These are phyloP conservation scores for Desmodus rotundus DNA, from an alignment of 2,113 vertebrate genomes.

Conservation along the genomic window DNA sequence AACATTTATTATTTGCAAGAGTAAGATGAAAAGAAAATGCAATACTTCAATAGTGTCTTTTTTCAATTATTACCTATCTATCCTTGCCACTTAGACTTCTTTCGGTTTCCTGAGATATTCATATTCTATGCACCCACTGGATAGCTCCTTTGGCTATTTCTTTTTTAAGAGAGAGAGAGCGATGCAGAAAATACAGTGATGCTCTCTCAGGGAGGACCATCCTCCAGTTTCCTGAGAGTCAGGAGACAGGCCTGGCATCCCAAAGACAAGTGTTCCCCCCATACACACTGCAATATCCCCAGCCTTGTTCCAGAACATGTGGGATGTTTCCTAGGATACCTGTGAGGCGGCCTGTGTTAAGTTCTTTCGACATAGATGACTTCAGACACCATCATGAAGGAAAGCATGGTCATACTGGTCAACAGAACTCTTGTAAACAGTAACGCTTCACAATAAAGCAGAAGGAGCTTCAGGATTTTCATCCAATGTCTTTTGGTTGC, in stretches of 20 bases:
- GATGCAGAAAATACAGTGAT: background rate
- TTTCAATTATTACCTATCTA: background rate
- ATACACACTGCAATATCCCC: background rate
- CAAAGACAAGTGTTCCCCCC: background rate
- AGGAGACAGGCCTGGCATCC: background rate
- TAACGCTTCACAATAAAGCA: background rate
- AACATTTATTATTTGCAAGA: background rate
- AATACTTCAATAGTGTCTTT: background rate
- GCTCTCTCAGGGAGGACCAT: background rate
- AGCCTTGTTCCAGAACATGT: background rate
- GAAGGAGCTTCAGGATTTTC: background rate
- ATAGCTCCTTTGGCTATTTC: background rate
- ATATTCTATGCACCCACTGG: background rate
- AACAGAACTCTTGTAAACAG: background rate
- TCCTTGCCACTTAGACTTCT: background rate
- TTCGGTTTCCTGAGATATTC: background rate
- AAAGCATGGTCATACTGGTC: background rate
- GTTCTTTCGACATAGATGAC: background rate
- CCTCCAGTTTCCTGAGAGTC: background rate
- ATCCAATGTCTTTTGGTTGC: background rate
- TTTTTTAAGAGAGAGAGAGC: background rate
- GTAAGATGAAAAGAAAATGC: background rate
- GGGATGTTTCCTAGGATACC: background rate
- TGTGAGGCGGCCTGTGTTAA: background rate
- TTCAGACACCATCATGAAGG: background rate